phyloP scores from a whole-genome alignment of 2,888 invertebrate genomes.

The Lacanobia wlatinum region DNA sequence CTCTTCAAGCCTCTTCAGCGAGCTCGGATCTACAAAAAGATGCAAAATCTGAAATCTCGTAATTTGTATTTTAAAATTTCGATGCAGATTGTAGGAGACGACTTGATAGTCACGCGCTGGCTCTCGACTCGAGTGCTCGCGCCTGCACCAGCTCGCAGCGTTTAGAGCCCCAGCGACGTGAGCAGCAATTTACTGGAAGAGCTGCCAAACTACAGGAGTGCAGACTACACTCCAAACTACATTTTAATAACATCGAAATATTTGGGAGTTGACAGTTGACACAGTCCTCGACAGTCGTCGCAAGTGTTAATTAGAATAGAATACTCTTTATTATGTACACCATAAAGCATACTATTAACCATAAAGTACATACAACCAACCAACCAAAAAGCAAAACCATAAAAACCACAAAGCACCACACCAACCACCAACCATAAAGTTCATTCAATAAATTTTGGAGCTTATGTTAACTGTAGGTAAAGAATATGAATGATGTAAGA shows the following conservation, averaged over 20 bases:
- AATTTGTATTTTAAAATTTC: conserved; percentile 59
- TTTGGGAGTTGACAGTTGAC: conserved; percentile 27
- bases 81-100: conserved; percentile 69
- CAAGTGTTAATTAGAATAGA: no score
- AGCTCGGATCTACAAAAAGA: conserved; percentile 12
- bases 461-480: no score
- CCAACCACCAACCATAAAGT: background rate
- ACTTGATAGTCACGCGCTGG: conserved; percentile 84
- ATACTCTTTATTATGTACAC: no score
- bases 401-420: no score
- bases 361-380: no score
- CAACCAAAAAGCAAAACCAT: no score
- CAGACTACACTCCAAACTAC: conserved; percentile 39
- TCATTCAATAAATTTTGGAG: background rate
- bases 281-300: background rate
- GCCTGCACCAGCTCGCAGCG: conserved; percentile 68
- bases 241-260: conserved; percentile 45
- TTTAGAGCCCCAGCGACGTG: conserved; percentile 69
- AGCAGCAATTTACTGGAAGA: conserved; percentile 66
- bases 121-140: conserved; percentile 80
- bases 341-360: no score
- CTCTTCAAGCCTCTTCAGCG: no score
- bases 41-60: conserved; percentile 19
- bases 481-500: background rate
- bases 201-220: conserved; percentile 48